phyloP scores from a whole-genome alignment of 2,888 invertebrate species.

The Athalia rosae region DNA sequence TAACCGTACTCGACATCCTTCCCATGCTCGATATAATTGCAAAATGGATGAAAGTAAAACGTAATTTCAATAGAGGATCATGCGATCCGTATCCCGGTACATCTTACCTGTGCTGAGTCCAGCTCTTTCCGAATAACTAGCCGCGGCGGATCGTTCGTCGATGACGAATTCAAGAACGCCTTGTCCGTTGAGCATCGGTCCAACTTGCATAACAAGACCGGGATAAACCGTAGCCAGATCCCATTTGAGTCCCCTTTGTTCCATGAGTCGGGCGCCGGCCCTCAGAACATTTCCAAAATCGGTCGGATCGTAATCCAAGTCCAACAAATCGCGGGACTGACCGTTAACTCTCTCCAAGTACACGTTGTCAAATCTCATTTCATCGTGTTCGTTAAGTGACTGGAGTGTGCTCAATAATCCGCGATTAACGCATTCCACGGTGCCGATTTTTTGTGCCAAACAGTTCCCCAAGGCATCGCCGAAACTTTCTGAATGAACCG shows the following conservation, averaged over 20 bases:
- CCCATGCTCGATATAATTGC: not conserved
- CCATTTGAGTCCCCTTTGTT: conserved; percentile 84
- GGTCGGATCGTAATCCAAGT: conserved; percentile 84
- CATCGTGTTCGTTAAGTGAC: conserved; percentile 80
- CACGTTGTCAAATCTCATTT: conserved; percentile 80
- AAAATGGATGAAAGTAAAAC: not conserved
- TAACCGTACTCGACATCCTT: not conserved
- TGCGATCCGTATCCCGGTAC: not conserved
- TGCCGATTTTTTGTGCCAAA: conserved; percentile 61
- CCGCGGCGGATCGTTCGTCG: conserved; percentile 75
- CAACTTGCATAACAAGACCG: conserved; percentile 84
- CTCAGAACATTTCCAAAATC: conserved; percentile 79
- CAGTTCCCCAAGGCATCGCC: conserved; percentile 62
- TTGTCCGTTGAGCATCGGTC: conserved; percentile 82
- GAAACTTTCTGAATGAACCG: conserved; percentile 52
- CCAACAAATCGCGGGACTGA: conserved; percentile 80
- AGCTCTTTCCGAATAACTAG: conserved; percentile 74
- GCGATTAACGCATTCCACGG: conserved; percentile 80
- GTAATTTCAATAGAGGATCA: not conserved
- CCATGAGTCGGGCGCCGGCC: conserved; percentile 74
- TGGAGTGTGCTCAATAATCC: conserved; percentile 82
- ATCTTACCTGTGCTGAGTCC: conserved; percentile 79
- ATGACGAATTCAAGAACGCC: conserved; percentile 86
- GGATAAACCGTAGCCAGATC: conserved; percentile 84
- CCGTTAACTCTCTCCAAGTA: conserved; percentile 79